A percentile compares a stretch with the other conserved stretches of the same genome.
Conservation (phyloP, 2,888 invertebrate genomes). For the Bimastos eiseni region DNA sequence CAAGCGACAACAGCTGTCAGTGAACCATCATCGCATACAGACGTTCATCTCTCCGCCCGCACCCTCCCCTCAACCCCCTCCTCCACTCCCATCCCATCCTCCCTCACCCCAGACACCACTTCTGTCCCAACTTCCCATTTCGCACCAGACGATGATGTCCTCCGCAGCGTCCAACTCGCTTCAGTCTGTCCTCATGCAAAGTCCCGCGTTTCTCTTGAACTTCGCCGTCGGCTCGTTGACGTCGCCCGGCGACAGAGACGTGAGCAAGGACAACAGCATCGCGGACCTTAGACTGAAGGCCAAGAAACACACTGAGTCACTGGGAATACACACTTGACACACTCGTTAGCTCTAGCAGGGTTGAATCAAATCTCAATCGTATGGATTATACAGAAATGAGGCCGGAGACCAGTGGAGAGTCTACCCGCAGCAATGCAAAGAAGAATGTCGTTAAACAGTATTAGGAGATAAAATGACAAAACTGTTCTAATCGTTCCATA, state of each 20-base stretch:
- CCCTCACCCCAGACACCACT: not conserved
- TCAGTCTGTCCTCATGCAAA: constrained; percentile 22
- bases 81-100: not conserved
- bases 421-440: not conserved
- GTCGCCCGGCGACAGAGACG: not conserved
- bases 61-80: not conserved
- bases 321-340: constrained; percentile 57
- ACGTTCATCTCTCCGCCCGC: not conserved
- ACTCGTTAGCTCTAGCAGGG: not conserved
- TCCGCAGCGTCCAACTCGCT: not conserved
- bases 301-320: constrained; percentile 85
- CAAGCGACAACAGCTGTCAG: not conserved
- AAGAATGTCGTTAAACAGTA: not conserved
- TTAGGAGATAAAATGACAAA: not conserved
- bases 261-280: constrained; percentile 69
- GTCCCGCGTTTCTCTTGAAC: not conserved
- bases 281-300: constrained; percentile 91
- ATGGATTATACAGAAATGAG: too few species aligned
- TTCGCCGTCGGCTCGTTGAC: constrained; percentile 7
- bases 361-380: not conserved
- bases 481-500: not conserved
- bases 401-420: too few species aligned
- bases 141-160: constrained; percentile 1
- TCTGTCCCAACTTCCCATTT: not conserved
- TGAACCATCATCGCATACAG: not conserved